phyloP scores from a whole-genome alignment of 2,113 vertebrate species.

The Thinocorus orbignyianus region DNA sequence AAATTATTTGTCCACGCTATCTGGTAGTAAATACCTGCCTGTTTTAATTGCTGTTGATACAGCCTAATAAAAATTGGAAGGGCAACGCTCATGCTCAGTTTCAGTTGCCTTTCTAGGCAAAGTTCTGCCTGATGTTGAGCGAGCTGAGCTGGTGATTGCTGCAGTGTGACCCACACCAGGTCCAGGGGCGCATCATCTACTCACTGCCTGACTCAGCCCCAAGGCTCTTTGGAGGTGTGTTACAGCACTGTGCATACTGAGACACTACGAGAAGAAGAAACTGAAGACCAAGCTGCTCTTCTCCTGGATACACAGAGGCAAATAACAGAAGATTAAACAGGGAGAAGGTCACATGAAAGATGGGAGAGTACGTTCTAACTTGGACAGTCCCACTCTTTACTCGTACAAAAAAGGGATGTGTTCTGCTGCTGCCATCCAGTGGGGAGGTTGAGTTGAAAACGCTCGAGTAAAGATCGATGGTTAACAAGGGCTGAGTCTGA shows the following conservation, averaged over 20 bases:
- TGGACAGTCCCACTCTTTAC: not conserved
- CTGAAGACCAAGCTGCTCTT: not conserved
- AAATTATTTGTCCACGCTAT: slow-evolving; percentile 4
- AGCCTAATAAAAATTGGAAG: slow-evolving; percentile 3
- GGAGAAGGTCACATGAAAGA: not conserved
- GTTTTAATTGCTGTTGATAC: slow-evolving; percentile 44
- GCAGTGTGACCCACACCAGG: not conserved
- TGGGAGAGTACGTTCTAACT: accelerated
- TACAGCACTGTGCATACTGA: accelerated
- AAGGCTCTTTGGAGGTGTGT: accelerated
- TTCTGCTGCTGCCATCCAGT: slow-evolving; percentile 60
- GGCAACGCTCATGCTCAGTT: not conserved
- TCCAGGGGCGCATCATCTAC: not conserved
- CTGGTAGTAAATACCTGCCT: slow-evolving; percentile 47
- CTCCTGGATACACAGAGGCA: not conserved
- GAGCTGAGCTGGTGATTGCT: not conserved
- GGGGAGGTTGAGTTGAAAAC: not conserved
- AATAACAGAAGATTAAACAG: not conserved
- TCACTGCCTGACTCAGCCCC: not conserved
- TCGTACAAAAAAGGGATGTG: not conserved
- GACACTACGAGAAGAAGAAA: not conserved
- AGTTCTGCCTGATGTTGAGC: not conserved
- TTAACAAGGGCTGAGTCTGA: not conserved
- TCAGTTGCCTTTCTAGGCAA: not conserved
- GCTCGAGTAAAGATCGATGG: not conserved